These are phyloP conservation scores for Drosophila suzukii DNA, from an alignment of 1,140 invertebrate species.

Conservation along the genomic window DNA sequence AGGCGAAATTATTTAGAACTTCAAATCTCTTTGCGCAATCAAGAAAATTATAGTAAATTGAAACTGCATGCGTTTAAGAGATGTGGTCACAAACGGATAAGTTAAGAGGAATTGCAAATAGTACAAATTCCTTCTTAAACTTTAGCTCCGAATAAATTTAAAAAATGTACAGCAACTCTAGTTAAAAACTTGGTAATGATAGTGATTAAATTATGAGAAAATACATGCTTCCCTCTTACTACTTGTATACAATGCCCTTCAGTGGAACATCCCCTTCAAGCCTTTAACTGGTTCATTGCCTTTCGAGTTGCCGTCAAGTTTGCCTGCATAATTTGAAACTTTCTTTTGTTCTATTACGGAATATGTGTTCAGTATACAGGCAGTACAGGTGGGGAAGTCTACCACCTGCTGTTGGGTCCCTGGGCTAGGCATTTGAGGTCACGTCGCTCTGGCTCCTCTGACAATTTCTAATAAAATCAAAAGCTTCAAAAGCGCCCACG, in stretches of 20 bases:
- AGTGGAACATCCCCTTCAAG: slow-evolving; percentile 1
- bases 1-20: neutral
- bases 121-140: too few species aligned
- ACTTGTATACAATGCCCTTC: slow-evolving; percentile 8
- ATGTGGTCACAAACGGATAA: neutral
- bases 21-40: slow-evolving; percentile 10
- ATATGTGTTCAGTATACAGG: slow-evolving; percentile 33
- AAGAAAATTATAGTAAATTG: neutral
- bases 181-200: neutral
- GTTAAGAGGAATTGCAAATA: too few species aligned
- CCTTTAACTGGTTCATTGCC: slow-evolving; percentile 46
- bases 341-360: slow-evolving; percentile 47
- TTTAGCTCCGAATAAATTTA: neutral
- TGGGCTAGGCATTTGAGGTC: slow-evolving; percentile 48
- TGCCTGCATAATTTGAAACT: slow-evolving; percentile 34
- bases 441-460: slow-evolving; percentile 53
- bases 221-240: neutral
- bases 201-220: slow-evolving; percentile 1
- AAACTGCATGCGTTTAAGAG: neutral
- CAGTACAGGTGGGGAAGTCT: neutral
- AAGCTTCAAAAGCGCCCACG: slow-evolving; percentile 65
- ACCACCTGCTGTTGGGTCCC: slow-evolving; percentile 38
- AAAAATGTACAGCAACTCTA: neutral
- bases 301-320: slow-evolving; percentile 24
- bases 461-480: slow-evolving; percentile 82